Evolutionary conservation across 1,140 invertebrate genomes (phyloP), one percentile per base, ranked within the genome.

Genomic region (Chrysomallon squamiferum): DNA sequence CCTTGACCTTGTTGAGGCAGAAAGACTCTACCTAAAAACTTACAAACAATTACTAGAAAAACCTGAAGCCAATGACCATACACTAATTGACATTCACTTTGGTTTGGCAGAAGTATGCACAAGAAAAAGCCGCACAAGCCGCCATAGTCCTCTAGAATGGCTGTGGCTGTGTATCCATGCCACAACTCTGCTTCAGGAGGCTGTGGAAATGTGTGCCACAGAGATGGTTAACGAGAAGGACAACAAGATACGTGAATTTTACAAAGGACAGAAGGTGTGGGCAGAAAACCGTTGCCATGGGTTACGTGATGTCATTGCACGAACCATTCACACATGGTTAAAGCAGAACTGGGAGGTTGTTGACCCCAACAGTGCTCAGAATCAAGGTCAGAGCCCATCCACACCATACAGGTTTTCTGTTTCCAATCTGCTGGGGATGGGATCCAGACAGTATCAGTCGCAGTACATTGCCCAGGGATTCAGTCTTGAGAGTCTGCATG

Each of bases 81-180:
- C 73, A 22, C 41, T 80, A 13, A 74, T 82, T 6, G 69, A 76
- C 29, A 71, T 75, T 13, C 69, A 77, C 57, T 58, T 71, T n/a
- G 77, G 76, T 18, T 64, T 82, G 33, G 75, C 80, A 20, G 80
- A 82, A 45, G 75, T 81, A 1, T 82, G 80, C 65, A 74, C 74
- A 1, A 62, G 80, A 4, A 65, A 75, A 11, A 77, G 77, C 66
- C 59, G 77, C n/a, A 74, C 75, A 63, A 78, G 77, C 57, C 68
- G 80, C 3, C 77, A 79, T 29, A 82, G 76, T 65, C 80, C 79
- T 1, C 68, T 82, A 59, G 80, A 82, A 58, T 80, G 78, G 77
- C 77, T 80, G 52, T 82, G 80, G 80, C 59, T 82, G 27, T 79
- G 76, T 50, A 75, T 79, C 58, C 80, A 82, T 61, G 74, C 76